Percentiles rank a stretch among this genome's conserved stretches.
phyloP scores from a whole-genome alignment of 2,888 invertebrate genomes.

The Conus canariensis region DNA sequence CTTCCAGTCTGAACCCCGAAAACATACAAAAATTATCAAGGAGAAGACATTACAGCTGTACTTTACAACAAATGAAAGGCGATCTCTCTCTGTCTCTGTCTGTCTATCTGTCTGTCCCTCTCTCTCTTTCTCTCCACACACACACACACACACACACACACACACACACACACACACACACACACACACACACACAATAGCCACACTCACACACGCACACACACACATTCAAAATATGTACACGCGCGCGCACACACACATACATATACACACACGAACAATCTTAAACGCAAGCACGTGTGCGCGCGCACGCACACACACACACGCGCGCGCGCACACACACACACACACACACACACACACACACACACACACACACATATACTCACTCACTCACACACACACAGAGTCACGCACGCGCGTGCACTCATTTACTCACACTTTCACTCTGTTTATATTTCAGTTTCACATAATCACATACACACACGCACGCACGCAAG shows the following conservation, averaged over 20 bases:
- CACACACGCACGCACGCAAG: not conserved
- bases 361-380: constrained; percentile 13
- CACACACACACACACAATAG: not conserved
- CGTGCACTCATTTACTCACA: too few relatives aligned
- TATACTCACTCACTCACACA: not conserved
- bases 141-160: too few relatives aligned
- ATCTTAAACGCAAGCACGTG: not conserved
- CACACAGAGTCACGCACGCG: not conserved
- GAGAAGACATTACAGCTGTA: too few relatives aligned
- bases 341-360: constrained; percentile 23
- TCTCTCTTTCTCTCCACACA: too few relatives aligned
- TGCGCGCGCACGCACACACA: not conserved
- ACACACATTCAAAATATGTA: not conserved
- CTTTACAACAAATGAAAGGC: too few relatives aligned
- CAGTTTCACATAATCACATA: not conserved
- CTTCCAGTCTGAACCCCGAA: too few relatives aligned
- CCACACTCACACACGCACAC: not conserved
- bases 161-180: too few relatives aligned
- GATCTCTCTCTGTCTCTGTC: too few relatives aligned
- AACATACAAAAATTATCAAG: too few relatives aligned
- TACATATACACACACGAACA: not conserved
- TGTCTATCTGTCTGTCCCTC: too few relatives aligned
- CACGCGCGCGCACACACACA: not conserved
- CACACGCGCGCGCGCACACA: not conserved
- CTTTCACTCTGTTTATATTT: too few relatives aligned